Percentiles rank a stretch among this genome's conserved stretches.
Conservation (phyloP, 2,113 vertebrate species). For the Aegotheles bennettii region DNA sequence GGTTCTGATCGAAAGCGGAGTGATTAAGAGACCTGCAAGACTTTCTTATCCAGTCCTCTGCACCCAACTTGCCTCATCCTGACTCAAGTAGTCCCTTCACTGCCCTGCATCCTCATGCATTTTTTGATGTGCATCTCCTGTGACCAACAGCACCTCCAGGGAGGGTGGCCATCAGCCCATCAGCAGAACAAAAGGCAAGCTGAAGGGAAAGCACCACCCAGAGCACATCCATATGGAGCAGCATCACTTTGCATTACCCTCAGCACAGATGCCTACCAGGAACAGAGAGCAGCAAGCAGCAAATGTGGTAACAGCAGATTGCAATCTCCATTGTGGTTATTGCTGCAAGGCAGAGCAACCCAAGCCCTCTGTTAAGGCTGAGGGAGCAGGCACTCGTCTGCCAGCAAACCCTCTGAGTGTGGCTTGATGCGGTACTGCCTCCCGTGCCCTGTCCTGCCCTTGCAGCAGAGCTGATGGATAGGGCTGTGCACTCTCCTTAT, state of each 20-base stretch:
- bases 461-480: background rate
- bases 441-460: background rate
- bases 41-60: accelerated
- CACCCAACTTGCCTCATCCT: background rate
- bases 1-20: background rate
- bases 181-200: background rate
- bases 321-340: accelerated
- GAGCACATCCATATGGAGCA: background rate
- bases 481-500: background rate
- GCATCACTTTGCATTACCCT: background rate
- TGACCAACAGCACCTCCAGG: accelerated
- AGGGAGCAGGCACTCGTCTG: accelerated
- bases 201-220: accelerated
- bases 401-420: accelerated
- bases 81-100: too few relatives aligned
- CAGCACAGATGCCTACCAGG: background rate
- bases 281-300: background rate
- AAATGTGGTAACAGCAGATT: background rate
- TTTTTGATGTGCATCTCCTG: accelerated
- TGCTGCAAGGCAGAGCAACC: background rate
- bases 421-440: accelerated
- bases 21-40: accelerated
- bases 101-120: accelerated
- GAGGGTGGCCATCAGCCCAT: background rate
- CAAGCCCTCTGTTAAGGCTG: background rate